These are phyloP conservation scores for Anomalospiza imberbis DNA, from an alignment of 2,797 vertebrate species.

Conservation along the genomic window DNA sequence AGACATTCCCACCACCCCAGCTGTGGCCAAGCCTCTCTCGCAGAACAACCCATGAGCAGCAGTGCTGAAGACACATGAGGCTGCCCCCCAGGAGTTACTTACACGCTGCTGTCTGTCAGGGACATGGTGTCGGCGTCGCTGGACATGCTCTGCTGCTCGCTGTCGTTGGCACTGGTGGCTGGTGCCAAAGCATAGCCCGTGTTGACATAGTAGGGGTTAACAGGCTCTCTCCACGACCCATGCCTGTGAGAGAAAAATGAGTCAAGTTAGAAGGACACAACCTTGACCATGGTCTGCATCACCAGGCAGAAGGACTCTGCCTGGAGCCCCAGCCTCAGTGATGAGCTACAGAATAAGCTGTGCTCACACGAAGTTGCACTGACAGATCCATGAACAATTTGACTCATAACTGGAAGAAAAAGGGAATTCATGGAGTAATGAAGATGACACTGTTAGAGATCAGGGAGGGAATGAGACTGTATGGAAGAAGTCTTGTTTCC, in stretches of 20 bases:
- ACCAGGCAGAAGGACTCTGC: neutral
- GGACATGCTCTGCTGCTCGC: slow-evolving; percentile 98
- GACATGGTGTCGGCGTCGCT: slow-evolving; percentile 95
- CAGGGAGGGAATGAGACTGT: neutral
- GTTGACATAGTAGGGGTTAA: slow-evolving; percentile 92
- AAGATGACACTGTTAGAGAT: neutral
- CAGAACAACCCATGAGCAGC: neutral
- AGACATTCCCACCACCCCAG: neutral
- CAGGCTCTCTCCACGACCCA: slow-evolving; percentile 84
- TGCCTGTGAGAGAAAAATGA: slow-evolving; percentile 62
- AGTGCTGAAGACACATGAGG: accelerated
- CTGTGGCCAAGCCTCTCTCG: neutral
- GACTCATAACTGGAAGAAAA: neutral
- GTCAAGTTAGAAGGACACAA: neutral
- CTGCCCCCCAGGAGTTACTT: slow-evolving; percentile 61
- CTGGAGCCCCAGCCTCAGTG: neutral
- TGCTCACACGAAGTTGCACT: neutral
- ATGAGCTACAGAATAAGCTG: no score
- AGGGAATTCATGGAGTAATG: neutral
- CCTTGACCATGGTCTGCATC: neutral
- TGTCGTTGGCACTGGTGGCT: slow-evolving; percentile 93
- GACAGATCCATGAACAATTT: neutral
- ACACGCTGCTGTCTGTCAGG: slow-evolving; percentile 96
- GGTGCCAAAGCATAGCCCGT: slow-evolving; percentile 88
- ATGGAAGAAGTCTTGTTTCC: neutral